These are phyloP conservation scores for Melanotaenia parkinsoni DNA, from an alignment of 2,797 vertebrate genomes.

Conservation along the genomic window DNA sequence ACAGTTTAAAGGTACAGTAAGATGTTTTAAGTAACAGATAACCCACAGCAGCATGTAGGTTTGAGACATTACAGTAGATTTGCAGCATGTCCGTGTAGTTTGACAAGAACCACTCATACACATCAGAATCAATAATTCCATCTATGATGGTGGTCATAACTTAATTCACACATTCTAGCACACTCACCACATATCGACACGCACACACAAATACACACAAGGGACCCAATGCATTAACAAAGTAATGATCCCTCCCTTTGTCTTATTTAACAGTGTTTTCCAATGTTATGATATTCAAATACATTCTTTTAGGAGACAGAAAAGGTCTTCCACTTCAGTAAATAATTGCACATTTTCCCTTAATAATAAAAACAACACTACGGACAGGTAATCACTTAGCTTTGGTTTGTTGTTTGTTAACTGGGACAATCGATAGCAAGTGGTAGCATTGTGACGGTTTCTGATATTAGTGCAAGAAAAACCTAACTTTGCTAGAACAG, in stretches of 20 bases:
- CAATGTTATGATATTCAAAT: conserved; percentile 68
- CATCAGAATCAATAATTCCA: conserved; percentile 77
- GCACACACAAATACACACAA: conserved; percentile 32
- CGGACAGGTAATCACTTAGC: conserved; percentile 74
- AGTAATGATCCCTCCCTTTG: conserved; percentile 86
- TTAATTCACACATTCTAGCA: conserved; percentile 54
- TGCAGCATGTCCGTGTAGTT: conserved; percentile 87
- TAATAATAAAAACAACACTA: conserved; percentile 80
- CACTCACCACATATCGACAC: conserved; percentile 45
- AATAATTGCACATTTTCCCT: conserved; percentile 96
- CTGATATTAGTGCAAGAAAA: conserved; percentile 86
- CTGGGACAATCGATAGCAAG: conserved; percentile 86
- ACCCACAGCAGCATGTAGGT: conserved; percentile 82
- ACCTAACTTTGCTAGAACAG: conserved; percentile 58
- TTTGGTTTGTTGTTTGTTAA: conserved; percentile 88
- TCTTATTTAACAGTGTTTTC: conserved; percentile 78
- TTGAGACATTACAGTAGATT: conserved; percentile 91
- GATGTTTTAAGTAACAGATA: conserved; percentile 81
- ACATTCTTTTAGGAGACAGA: conserved; percentile 78
- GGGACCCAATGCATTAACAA: conserved; percentile 59
- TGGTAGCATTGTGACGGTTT: conserved; percentile 74
- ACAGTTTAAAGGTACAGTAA: conserved; percentile 89
- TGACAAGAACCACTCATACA: conserved; percentile 80
- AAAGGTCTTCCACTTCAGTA: conserved; percentile 80
- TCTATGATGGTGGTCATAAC: conserved; percentile 80